A percentile compares a stretch with the other conserved stretches of the same genome.
Evolutionary conservation across 2,113 vertebrate species (phyloP).

Genomic region (Pogona vitticeps): DNA sequence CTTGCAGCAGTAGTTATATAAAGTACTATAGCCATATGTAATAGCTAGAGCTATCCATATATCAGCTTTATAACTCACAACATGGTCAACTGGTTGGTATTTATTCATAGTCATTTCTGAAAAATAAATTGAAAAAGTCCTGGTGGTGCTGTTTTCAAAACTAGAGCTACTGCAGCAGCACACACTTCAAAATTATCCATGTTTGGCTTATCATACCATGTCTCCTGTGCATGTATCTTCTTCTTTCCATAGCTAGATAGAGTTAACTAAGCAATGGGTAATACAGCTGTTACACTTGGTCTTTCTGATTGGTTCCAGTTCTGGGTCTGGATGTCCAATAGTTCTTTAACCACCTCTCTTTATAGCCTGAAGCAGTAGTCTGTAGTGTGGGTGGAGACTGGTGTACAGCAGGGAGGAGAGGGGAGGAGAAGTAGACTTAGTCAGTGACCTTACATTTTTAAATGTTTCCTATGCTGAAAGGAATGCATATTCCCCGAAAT

Average conservation of each 20-base stretch:
- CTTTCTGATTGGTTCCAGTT: not conserved
- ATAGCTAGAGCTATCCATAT: not conserved
- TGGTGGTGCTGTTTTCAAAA: not conserved
- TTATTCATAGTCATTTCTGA: not conserved
- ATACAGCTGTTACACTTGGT: too few relatives aligned
- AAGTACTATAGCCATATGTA: not conserved
- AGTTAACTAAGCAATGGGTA: too few relatives aligned
- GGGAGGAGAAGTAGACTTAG: not conserved
- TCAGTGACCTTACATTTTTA: too few relatives aligned
- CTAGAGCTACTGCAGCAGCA: not conserved
- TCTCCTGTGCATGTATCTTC: not conserved
- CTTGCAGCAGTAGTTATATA: not conserved
- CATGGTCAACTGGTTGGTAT: not conserved
- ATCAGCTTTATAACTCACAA: not conserved
- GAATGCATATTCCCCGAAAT: too few relatives aligned
- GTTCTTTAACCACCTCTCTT: not conserved
- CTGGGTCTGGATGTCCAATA: not conserved
- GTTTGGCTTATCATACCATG: not conserved
- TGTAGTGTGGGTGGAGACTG: not conserved
- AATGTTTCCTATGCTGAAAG: too few relatives aligned
- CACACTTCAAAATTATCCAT: not conserved
- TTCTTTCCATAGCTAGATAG: not conserved
- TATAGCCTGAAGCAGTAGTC: not conserved
- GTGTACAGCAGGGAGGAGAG: not conserved
- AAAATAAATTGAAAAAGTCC: not conserved